Conservation (phyloP, 2,797 vertebrate genomes). For the Carduelis carduelis region DNA sequence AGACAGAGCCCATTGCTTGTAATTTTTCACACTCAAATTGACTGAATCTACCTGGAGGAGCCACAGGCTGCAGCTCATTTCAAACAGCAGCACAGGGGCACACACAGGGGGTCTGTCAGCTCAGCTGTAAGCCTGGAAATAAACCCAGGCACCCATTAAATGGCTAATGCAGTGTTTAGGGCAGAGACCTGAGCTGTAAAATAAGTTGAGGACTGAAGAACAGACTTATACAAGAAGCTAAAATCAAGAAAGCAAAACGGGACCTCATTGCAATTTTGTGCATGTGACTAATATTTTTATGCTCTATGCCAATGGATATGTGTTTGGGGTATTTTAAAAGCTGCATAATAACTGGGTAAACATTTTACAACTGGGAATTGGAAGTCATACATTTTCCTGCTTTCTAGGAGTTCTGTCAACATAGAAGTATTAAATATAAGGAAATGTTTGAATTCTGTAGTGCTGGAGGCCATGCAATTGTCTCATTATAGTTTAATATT, state of each 20-base stretch:
- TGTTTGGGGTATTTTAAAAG: not conserved
- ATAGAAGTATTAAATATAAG: not conserved
- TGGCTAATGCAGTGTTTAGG: not conserved
- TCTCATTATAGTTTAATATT: not conserved
- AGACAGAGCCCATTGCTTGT: constrained; percentile 48
- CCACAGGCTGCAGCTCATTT: not conserved
- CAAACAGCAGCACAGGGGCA: constrained; percentile 12
- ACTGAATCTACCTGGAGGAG: constrained; percentile 38
- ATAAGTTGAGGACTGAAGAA: not conserved
- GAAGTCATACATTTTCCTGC: not conserved
- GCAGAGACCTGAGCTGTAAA: not conserved
- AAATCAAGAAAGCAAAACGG: not conserved
- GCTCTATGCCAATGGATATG: accelerated
- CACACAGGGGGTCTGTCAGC: not conserved
- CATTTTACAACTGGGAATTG: not conserved
- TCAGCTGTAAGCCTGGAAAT: not conserved
- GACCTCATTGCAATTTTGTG: not conserved
- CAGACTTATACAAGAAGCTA: not conserved
- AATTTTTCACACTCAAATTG: constrained; percentile 33
- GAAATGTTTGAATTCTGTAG: not conserved
- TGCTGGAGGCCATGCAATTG: not conserved
- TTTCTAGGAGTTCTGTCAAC: not conserved
- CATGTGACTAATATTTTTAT: not conserved
- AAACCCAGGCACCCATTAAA: not conserved
- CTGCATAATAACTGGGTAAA: not conserved